Percentiles rank a stretch among this genome's conserved stretches.
Conservation (phyloP, 2,113 vertebrate genomes). For the Microtus oregoni region DNA sequence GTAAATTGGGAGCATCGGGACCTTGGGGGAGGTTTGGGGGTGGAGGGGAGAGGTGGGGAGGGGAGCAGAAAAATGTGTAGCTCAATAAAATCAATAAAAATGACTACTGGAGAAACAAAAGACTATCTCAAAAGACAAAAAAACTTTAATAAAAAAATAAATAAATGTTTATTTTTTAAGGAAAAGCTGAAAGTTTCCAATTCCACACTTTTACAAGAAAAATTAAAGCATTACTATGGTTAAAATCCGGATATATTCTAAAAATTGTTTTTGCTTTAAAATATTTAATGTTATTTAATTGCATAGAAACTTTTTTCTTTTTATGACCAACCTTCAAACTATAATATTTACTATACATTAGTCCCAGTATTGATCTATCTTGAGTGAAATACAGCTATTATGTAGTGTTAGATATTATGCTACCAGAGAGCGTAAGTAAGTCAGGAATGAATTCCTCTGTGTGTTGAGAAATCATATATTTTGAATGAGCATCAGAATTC, state of each 20-base stretch:
- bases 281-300: constrained; percentile 36
- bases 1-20: too few relatives aligned
- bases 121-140: background rate
- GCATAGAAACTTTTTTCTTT: constrained; percentile 17
- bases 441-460: background rate
- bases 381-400: background rate
- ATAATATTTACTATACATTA: background rate
- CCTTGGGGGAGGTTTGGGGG: too few relatives aligned
- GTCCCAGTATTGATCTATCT: background rate
- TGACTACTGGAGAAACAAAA: background rate
- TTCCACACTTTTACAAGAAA: constrained; percentile 33
- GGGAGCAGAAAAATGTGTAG: too few relatives aligned
- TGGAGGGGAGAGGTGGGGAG: too few relatives aligned
- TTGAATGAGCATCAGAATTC: constrained; percentile 39
- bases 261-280: constrained; percentile 4
- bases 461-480: background rate
- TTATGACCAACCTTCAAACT: background rate
- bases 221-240: background rate
- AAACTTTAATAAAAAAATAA: background rate
- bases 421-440: constrained; percentile 47
- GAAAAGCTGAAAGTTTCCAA: constrained; percentile 15
- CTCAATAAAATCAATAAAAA: too few relatives aligned
- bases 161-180: background rate
- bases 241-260: background rate
- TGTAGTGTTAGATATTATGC: background rate